phyloP scores from a whole-genome alignment of 2,888 invertebrate genomes.

The Enchytraeus crypticus region DNA sequence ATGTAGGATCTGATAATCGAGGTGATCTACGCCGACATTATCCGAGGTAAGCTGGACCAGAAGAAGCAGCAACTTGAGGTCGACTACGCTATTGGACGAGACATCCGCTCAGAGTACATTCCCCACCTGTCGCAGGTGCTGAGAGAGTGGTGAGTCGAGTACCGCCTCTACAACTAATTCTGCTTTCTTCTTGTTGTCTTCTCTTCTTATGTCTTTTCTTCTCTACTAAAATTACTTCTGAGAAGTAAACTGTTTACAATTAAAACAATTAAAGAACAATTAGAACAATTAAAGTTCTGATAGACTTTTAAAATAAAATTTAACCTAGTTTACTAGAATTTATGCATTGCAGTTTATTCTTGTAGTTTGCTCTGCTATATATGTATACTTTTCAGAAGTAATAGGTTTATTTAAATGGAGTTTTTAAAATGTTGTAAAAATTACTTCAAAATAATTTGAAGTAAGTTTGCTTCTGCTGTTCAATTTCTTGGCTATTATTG shows the following conservation, averaged over 20 bases:
- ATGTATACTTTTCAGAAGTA: too few relatives aligned
- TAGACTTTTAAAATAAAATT: too few relatives aligned
- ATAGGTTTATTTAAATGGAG: too few relatives aligned
- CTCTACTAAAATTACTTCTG: not conserved
- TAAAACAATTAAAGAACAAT: too few relatives aligned
- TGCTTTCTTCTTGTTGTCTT: not conserved
- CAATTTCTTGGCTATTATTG: too few relatives aligned
- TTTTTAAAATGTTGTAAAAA: too few relatives aligned
- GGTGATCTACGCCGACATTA: constrained; percentile 92
- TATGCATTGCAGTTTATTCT: too few relatives aligned
- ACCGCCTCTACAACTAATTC: not conserved
- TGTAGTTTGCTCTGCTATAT: too few relatives aligned
- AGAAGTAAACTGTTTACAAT: not conserved
- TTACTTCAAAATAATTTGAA: too few relatives aligned
- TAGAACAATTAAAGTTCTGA: too few relatives aligned
- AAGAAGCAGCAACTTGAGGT: constrained; percentile 85
- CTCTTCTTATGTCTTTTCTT: not conserved
- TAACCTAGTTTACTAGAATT: too few relatives aligned
- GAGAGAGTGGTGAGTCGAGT: constrained; percentile 38
- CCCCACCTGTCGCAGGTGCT: constrained; percentile 63
- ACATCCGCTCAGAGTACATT: constrained; percentile 76
- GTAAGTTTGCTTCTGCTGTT: too few relatives aligned
- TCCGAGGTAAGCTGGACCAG: constrained; percentile 90
- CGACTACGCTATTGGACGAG: constrained; percentile 85
- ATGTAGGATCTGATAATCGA: constrained; percentile 80